Percentiles rank a stretch among this genome's conserved stretches.
Conservation (phyloP, 1,140 invertebrate genomes). For the Thalassaphorura encarpata region DNA sequence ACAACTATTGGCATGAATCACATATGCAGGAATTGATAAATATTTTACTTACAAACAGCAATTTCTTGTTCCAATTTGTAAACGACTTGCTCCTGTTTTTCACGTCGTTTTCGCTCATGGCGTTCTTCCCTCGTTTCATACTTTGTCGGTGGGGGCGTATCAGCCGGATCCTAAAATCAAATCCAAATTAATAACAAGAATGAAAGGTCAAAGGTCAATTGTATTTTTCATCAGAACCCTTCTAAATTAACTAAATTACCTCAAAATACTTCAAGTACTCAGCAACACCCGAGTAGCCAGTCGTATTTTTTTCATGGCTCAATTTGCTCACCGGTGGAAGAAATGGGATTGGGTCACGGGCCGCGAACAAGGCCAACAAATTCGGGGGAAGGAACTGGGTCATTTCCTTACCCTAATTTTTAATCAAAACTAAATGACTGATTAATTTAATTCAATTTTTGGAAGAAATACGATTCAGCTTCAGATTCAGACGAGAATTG, state of each 20-base stretch:
- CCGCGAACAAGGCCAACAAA: slow-evolving; percentile 92
- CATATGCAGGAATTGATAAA: too few species aligned
- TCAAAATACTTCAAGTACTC: slow-evolving; percentile 80
- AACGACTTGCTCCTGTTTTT: slow-evolving; percentile 91
- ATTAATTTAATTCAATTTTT: too few species aligned
- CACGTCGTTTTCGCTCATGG: slow-evolving; percentile 74
- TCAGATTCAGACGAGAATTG: too few species aligned
- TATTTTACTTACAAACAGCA: slow-evolving; percentile 74
- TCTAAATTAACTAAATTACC: too few species aligned
- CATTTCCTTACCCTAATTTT: too few species aligned
- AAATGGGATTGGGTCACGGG: slow-evolving; percentile 90
- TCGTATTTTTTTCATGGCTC: slow-evolving; percentile 89
- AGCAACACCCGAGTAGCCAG: slow-evolving; percentile 79
- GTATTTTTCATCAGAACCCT: too few species aligned
- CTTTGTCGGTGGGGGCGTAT: slow-evolving; percentile 86
- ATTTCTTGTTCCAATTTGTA: slow-evolving; percentile 99
- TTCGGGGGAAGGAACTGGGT: slow-evolving; percentile 98
- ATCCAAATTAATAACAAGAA: too few species aligned
- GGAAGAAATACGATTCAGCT: too few species aligned
- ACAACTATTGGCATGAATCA: too few species aligned
- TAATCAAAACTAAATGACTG: too few species aligned
- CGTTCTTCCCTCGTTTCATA: slow-evolving; percentile 93
- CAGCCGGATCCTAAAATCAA: slow-evolving; percentile 93
- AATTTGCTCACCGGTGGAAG: slow-evolving; percentile 86
- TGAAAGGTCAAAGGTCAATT: too few species aligned